These are phyloP conservation scores for Sus cebifrons DNA, from an alignment of 2,797 vertebrate genomes.

Conservation along the genomic window DNA sequence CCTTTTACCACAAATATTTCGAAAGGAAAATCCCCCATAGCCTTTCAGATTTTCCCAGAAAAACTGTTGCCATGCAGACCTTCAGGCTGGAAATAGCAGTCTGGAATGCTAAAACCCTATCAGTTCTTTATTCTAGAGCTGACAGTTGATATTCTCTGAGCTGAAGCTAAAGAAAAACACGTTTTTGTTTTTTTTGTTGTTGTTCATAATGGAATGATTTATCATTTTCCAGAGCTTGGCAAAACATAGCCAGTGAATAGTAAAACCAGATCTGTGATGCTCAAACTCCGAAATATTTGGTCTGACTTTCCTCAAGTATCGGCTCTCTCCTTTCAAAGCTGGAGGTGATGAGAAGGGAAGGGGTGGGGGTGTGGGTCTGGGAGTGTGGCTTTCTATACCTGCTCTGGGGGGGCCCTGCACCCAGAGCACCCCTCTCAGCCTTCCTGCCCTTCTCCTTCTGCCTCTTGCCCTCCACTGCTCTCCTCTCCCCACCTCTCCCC, in stretches of 20 bases:
- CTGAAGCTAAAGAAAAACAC: not conserved
- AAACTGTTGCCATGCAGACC: not conserved
- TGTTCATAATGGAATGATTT: slow-evolving; percentile 71
- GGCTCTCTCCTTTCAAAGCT: slow-evolving; percentile 68
- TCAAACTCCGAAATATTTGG: slow-evolving; percentile 73
- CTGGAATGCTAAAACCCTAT: slow-evolving; percentile 58
- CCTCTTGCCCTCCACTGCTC: not conserved
- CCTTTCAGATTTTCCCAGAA: slow-evolving; percentile 75
- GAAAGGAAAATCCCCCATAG: slow-evolving; percentile 65
- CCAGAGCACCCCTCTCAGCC: not conserved
- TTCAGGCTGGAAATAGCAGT: slow-evolving; percentile 60
- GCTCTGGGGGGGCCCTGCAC: not conserved
- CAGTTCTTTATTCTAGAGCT: slow-evolving; percentile 70
- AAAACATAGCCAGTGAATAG: slow-evolving; percentile 75
- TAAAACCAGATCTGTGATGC: slow-evolving; percentile 79
- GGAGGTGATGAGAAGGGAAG: not conserved
- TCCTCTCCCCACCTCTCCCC: too few species aligned
- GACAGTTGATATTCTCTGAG: slow-evolving; percentile 71
- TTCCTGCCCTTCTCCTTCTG: not conserved
- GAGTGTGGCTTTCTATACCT: not conserved
- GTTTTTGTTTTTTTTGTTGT: not conserved
- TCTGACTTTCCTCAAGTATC: slow-evolving; percentile 69
- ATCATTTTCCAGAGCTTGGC: slow-evolving; percentile 76
- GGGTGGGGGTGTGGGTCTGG: not conserved
- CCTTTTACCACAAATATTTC: slow-evolving; percentile 74